Percentiles rank a stretch among this genome's conserved stretches.
phyloP scores from a whole-genome alignment of 2,113 vertebrate genomes.

The Rhagologus leucostigma region DNA sequence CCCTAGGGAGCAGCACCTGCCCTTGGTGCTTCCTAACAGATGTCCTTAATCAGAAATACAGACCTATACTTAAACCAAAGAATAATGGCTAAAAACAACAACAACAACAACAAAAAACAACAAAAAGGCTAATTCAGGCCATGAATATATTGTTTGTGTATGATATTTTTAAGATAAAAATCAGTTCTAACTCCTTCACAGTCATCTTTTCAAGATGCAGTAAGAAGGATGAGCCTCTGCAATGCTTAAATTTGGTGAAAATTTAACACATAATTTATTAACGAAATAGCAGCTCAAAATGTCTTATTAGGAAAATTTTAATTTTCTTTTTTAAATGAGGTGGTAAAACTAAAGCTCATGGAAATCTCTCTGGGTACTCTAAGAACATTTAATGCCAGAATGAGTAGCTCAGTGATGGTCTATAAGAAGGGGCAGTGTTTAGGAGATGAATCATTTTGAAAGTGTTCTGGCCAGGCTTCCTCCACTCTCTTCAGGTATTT shows the following conservation, averaged over 20 bases:
- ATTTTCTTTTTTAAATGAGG: neutral
- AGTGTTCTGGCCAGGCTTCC: neutral
- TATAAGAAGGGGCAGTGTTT: neutral
- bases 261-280: neutral
- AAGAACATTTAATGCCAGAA: neutral
- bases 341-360: neutral
- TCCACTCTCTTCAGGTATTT: neutral
- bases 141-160: neutral
- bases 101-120: too few relatives aligned
- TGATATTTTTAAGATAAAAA: neutral
- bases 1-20: neutral
- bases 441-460: neutral
- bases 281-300: neutral
- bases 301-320: neutral
- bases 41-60: neutral
- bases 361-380: neutral
- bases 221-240: neutral
- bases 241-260: neutral
- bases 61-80: neutral
- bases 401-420: neutral
- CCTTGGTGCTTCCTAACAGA: neutral
- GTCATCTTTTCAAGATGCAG: neutral
- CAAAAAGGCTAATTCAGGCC: neutral
- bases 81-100: neutral
- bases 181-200: neutral